These are phyloP conservation scores for Maniola hyperantus DNA, from an alignment of 2,888 invertebrate species.

Conservation along the genomic window DNA sequence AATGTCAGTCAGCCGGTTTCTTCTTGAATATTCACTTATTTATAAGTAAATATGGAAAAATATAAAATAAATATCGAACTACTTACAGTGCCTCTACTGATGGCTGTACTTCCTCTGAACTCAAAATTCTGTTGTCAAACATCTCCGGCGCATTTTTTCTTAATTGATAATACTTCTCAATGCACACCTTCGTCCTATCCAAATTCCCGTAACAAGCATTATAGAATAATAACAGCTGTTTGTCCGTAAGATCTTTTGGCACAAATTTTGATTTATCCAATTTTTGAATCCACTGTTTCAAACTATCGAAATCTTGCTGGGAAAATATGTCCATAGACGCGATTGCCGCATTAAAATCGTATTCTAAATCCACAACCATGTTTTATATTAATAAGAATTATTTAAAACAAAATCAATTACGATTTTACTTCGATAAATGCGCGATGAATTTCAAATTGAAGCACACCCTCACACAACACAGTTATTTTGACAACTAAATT, in stretches of 20 bases:
- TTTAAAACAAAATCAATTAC: conserved; percentile 33
- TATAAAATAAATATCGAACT: not conserved
- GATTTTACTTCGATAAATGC: conserved; percentile 39
- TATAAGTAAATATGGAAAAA: no score
- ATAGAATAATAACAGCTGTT: conserved; percentile 85
- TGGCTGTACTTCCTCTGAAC: conserved; percentile 72
- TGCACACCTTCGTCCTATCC: conserved; percentile 84
- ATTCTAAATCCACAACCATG: conserved; percentile 73
- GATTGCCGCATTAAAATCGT: conserved; percentile 67
- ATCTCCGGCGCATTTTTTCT: conserved; percentile 84
- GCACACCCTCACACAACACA: conserved; percentile 47
- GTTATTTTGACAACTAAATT: conserved; percentile 63
- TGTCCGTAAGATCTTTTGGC: conserved; percentile 79
- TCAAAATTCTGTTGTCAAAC: conserved; percentile 82
- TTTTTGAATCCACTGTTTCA: conserved; percentile 73
- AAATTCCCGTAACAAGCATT: conserved; percentile 85
- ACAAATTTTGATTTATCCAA: conserved; percentile 76
- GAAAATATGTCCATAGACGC: conserved; percentile 76
- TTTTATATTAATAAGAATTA: conserved; percentile 44
- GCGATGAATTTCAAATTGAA: not conserved
- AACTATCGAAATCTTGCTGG: conserved; percentile 70
- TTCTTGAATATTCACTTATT: no score
- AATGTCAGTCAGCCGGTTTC: no score
- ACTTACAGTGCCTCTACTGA: conserved; percentile 82
- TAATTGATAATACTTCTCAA: conserved; percentile 83